Conservation (phyloP, 2,113 vertebrate species). For the Aphyosemion australe region DNA sequence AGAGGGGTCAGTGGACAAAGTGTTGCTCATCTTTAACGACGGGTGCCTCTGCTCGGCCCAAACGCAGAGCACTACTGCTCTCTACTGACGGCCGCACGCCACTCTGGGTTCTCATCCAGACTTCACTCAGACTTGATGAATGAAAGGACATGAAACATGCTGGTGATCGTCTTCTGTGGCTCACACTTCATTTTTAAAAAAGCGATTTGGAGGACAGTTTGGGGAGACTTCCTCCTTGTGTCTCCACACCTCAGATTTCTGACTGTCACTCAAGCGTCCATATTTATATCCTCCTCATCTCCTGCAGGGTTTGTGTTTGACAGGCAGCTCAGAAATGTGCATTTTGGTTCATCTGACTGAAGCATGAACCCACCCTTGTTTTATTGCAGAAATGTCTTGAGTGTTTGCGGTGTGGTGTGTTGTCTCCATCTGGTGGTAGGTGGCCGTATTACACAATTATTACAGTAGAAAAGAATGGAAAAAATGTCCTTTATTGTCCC, state of each 20-base stretch:
- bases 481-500: no score
- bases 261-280: conserved; percentile 30
- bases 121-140: neutral
- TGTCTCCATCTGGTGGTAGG: conserved; percentile 71
- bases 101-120: neutral
- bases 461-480: no score
- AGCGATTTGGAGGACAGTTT: neutral
- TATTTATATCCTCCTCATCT: conserved; percentile 21
- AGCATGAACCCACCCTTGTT: conserved; percentile 11
- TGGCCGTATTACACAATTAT: neutral
- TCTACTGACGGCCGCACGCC: conserved; percentile 58
- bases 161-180: conserved; percentile 1
- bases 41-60: conserved; percentile 6
- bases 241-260: conserved; percentile 45
- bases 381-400: neutral
- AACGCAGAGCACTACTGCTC: conserved; percentile 74
- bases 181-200: neutral
- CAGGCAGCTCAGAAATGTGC: conserved; percentile 29
- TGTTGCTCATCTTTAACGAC: conserved; percentile 57
- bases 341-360: conserved; percentile 15
- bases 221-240: no score
- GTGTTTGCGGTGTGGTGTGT: conserved; percentile 2
- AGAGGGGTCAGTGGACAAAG: conserved; percentile 69
- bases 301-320: conserved; percentile 33
- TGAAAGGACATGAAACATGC: conserved; percentile 8